A percentile compares a stretch with the other conserved stretches of the same genome.
phyloP scores from a whole-genome alignment of 2,888 invertebrate species.

The Antitype chi region DNA sequence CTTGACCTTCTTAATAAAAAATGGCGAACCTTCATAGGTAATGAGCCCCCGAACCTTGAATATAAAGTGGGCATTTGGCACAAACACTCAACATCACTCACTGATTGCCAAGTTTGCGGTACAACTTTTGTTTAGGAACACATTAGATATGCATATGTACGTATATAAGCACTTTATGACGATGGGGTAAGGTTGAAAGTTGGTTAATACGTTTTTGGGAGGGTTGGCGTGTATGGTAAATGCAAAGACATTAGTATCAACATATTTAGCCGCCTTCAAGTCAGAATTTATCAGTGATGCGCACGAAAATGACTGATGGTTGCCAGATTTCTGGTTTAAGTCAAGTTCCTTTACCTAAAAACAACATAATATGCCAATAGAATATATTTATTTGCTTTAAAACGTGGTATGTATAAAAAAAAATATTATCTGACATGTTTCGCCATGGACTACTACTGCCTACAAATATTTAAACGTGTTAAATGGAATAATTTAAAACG shows the following conservation, averaged over 20 bases:
- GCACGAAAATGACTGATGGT: constrained; percentile 1
- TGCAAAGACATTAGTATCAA: constrained; percentile 41
- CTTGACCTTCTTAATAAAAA: constrained; percentile 57
- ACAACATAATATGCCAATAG: not conserved
- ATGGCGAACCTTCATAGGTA: constrained; percentile 58
- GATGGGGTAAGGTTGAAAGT: constrained; percentile 28
- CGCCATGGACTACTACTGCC: too few species aligned
- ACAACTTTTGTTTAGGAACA: constrained; percentile 57
- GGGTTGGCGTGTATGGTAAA: constrained; percentile 24
- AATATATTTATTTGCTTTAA: too few species aligned
- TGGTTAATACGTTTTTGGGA: not conserved
- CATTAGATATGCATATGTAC: constrained; percentile 35
- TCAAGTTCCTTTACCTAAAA: not conserved
- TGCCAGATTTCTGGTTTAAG: not conserved
- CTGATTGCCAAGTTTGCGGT: constrained; percentile 64
- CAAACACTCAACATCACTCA: constrained; percentile 62
- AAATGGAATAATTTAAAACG: too few species aligned
- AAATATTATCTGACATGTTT: too few species aligned
- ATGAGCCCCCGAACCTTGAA: constrained; percentile 63
- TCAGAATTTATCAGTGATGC: constrained; percentile 32
- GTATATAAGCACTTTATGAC: constrained; percentile 18
- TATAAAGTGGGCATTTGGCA: constrained; percentile 67
- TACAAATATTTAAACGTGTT: too few species aligned
- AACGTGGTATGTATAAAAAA: too few species aligned
- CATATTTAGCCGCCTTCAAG: constrained; percentile 37